Evolutionary conservation across 2,888 invertebrate species (phyloP).

Genomic region (Beris chalybata): DNA sequence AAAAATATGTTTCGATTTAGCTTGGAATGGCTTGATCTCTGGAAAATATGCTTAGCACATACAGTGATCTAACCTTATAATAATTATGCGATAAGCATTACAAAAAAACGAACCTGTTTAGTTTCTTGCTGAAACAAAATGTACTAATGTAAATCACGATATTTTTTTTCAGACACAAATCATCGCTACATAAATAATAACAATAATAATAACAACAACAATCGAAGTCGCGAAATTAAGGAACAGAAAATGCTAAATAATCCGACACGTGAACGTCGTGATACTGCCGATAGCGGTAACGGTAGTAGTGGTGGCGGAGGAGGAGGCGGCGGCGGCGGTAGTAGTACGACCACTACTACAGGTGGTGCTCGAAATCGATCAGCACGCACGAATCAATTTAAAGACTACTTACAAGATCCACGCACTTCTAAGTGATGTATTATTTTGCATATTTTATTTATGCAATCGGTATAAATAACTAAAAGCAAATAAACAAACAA

Average conservation of each 20-base stretch:
- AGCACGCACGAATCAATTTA: constrained; percentile 35
- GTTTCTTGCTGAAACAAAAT: not conserved
- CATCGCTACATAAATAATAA: constrained; percentile 43
- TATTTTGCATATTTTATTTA: constrained; percentile 29
- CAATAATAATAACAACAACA: constrained; percentile 21
- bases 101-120: no score
- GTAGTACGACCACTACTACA: constrained; percentile 34
- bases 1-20: no score
- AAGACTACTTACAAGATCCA: constrained; percentile 34
- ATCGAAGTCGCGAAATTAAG: constrained; percentile 42
- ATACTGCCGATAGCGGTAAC: constrained; percentile 44
- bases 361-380: constrained; percentile 47
- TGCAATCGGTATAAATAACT: constrained; percentile 25
- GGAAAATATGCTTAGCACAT: no score
- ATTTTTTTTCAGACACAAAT: constrained; percentile 14
- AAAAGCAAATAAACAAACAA: no score
- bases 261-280: constrained; percentile 45
- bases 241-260: constrained; percentile 39
- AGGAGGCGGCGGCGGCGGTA: not conserved
- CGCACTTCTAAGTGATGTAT: constrained; percentile 37
- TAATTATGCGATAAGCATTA: no score
- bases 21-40: no score
- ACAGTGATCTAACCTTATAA: no score
- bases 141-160: not conserved
- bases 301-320: constrained; percentile 37